Percentiles rank a stretch among this genome's conserved stretches.
phyloP scores from a whole-genome alignment of 2,888 invertebrate species.

The Rhorus exstirpatorius region DNA sequence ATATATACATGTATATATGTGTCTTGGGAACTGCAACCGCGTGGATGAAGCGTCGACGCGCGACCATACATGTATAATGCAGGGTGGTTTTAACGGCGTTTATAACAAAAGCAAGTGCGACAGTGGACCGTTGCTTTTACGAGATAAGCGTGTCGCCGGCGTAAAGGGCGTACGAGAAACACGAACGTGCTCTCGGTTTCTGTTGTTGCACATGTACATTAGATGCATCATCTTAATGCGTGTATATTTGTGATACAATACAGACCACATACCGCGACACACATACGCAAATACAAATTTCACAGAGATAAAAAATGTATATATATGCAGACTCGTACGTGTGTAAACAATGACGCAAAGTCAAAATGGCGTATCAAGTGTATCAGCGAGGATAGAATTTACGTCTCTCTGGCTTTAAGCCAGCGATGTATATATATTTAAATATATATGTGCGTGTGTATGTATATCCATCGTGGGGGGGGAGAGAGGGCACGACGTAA shows the following conservation, averaged over 20 bases:
- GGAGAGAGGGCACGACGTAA: constrained; percentile 62
- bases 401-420: not conserved
- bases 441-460: not conserved
- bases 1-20: not conserved
- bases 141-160: constrained; percentile 69
- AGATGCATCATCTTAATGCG: not conserved
- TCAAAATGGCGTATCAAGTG: not conserved
- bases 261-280: not conserved
- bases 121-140: constrained; percentile 64
- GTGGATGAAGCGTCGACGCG: constrained; percentile 42
- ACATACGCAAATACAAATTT: constrained; percentile 41
- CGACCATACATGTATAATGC: constrained; percentile 59
- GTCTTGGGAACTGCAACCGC: not conserved
- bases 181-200: constrained; percentile 44
- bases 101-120: constrained; percentile 67
- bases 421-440: not conserved
- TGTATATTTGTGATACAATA: not conserved
- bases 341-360: not conserved
- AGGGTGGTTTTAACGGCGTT: constrained; percentile 67
- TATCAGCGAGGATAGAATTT: not conserved
- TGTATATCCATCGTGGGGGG: not conserved
- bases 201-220: constrained; percentile 9
- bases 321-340: not conserved
- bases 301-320: constrained; percentile 9
- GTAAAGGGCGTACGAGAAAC: constrained; percentile 60